Conservation (phyloP, 2,797 vertebrate genomes). For the Anguilla pacifica region DNA sequence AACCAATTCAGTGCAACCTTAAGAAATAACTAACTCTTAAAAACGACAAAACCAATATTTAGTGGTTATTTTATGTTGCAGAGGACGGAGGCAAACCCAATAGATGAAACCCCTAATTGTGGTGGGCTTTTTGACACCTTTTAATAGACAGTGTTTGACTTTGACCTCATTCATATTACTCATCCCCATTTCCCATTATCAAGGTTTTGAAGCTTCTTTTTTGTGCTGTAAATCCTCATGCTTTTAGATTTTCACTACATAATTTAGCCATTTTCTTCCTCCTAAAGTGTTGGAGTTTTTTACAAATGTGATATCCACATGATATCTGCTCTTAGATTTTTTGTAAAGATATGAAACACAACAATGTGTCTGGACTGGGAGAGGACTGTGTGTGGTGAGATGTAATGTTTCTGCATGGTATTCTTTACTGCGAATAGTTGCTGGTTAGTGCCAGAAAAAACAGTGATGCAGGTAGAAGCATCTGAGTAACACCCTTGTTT, state of each 20-base stretch:
- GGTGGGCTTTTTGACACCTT: not conserved
- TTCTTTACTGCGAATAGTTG: not conserved
- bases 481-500: not conserved
- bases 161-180: not conserved
- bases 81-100: not conserved
- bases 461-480: not conserved
- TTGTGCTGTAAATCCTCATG: not conserved
- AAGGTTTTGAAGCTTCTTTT: not conserved
- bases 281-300: not conserved
- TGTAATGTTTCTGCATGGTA: not conserved
- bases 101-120: not conserved
- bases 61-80: not conserved
- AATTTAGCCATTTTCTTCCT: too few species aligned
- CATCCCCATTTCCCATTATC: not conserved
- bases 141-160: not conserved
- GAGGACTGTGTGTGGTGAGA: not conserved
- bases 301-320: not conserved
- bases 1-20: not conserved
- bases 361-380: not conserved
- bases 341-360: not conserved
- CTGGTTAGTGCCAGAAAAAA: not conserved
- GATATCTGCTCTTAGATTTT: not conserved
- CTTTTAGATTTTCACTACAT: not conserved
- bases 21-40: not conserved
- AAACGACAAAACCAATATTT: not conserved